Conservation (phyloP, 2,888 invertebrate genomes). For the Lymantria dispar region DNA sequence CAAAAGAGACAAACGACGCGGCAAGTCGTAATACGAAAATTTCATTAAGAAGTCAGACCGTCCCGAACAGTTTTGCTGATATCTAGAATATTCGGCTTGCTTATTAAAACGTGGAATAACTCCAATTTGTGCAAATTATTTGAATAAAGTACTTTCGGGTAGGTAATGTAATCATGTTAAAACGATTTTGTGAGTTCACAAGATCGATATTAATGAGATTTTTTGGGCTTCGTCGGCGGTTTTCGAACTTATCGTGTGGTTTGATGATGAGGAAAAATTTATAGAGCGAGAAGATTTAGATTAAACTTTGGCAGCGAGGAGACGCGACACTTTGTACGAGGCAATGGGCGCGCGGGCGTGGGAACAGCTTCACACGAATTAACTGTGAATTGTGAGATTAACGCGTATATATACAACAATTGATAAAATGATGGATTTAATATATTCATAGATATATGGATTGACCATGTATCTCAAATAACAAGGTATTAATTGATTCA, state of each 20-base stretch:
- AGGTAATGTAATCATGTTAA: background rate
- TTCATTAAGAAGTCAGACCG: slow-evolving; percentile 79
- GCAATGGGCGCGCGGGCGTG: background rate
- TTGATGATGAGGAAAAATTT: slow-evolving; percentile 6
- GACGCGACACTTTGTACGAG: background rate
- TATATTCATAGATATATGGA: too few relatives aligned
- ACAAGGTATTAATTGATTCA: too few relatives aligned
- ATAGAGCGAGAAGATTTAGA: slow-evolving; percentile 1
- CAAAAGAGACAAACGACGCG: slow-evolving; percentile 46
- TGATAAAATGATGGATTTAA: too few relatives aligned
- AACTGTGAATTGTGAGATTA: too few relatives aligned
- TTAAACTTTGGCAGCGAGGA: background rate
- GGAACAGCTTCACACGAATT: too few relatives aligned
- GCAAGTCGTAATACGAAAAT: slow-evolving; percentile 78
- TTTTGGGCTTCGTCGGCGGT: slow-evolving; percentile 22
- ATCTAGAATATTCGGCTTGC: slow-evolving; percentile 74
- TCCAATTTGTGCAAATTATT: background rate
- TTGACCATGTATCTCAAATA: too few relatives aligned
- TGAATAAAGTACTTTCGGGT: background rate
- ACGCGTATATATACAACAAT: too few relatives aligned
- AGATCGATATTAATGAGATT: slow-evolving; percentile 16
- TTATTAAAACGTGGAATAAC: slow-evolving; percentile 68
- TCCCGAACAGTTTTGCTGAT: slow-evolving; percentile 71
- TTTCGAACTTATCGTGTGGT: slow-evolving; percentile 4
- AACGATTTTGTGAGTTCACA: background rate